phyloP scores from a whole-genome alignment of 1,140 invertebrate genomes.

The Pseudoatta argentina region DNA sequence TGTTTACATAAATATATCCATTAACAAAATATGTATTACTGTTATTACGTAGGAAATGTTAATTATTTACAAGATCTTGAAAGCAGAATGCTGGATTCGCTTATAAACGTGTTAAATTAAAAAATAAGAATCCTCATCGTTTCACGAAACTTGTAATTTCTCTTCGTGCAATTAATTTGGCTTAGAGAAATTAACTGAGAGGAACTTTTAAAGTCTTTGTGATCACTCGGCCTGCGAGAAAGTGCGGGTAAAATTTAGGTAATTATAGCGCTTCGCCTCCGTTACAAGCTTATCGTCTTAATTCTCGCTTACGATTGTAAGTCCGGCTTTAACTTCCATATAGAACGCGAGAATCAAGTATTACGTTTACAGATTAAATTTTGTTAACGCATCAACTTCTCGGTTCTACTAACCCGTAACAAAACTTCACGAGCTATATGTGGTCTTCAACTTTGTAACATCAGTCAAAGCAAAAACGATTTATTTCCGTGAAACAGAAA shows the following conservation, averaged over 20 bases:
- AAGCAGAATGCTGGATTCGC: not conserved
- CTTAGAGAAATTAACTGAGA: constrained; percentile 54
- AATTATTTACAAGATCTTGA: not conserved
- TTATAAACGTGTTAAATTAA: constrained; percentile 15
- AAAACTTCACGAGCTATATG: constrained; percentile 25
- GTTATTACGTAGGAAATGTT: too few relatives aligned
- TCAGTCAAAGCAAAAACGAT: constrained; percentile 31
- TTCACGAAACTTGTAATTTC: not conserved
- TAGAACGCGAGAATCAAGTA: constrained; percentile 46
- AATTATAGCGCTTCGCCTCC: constrained; percentile 51
- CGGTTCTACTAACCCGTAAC: not conserved
- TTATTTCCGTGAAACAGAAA: constrained; percentile 40
- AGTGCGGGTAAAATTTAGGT: constrained; percentile 64
- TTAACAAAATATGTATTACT: not conserved
- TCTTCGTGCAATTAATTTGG: constrained; percentile 7
- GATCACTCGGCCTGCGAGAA: constrained; percentile 42
- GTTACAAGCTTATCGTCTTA: constrained; percentile 67
- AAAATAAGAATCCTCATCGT: not conserved
- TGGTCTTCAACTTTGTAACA: constrained; percentile 41
- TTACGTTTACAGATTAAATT: constrained; percentile 56
- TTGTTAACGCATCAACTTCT: constrained; percentile 53
- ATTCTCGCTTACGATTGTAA: constrained; percentile 68
- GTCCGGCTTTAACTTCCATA: constrained; percentile 51
- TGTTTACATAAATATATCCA: not conserved
- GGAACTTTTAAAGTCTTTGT: constrained; percentile 51